phyloP scores from a whole-genome alignment of 2,888 invertebrate genomes.

The Ferdinandea cuprea region DNA sequence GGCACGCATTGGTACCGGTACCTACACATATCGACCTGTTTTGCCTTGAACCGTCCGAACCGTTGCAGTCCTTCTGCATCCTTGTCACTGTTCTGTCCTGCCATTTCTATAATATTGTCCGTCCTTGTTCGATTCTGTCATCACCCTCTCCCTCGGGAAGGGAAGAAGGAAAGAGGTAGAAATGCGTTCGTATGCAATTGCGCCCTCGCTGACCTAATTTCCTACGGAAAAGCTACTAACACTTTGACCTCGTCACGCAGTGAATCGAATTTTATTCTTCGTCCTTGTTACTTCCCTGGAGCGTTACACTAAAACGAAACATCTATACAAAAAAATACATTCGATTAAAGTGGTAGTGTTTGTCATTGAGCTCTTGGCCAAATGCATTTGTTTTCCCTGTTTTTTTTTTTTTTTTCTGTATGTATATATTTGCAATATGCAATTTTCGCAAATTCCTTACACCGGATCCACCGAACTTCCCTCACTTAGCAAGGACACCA shows the following conservation, averaged over 20 bases:
- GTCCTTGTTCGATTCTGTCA: neutral
- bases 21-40: slow-evolving; percentile 46
- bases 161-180: neutral
- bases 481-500: slow-evolving; percentile 14
- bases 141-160: neutral
- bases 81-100: neutral
- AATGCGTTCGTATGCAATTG: slow-evolving; percentile 38
- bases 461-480: slow-evolving; percentile 14
- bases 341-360: slow-evolving; percentile 37
- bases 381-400: slow-evolving; percentile 20
- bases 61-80: slow-evolving; percentile 13
- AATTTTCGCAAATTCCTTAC: slow-evolving; percentile 43
- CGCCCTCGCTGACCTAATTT: slow-evolving; percentile 58
- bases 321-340: too few relatives aligned
- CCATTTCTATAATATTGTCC: slow-evolving; percentile 12
- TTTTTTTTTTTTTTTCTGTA: slow-evolving; percentile 4
- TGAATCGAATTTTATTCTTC: slow-evolving; percentile 54
- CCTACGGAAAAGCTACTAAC: slow-evolving; percentile 63
- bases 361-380: slow-evolving; percentile 29
- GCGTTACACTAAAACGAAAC: slow-evolving; percentile 35
- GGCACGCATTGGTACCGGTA: slow-evolving; percentile 11
- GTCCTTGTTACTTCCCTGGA: slow-evolving; percentile 17
- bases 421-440: slow-evolving; percentile 42
- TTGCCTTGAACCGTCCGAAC: slow-evolving; percentile 47
- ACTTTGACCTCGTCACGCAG: slow-evolving; percentile 63